These are phyloP conservation scores for Epicauta chinensis DNA, from an alignment of 1,140 invertebrate species.

Conservation along the genomic window DNA sequence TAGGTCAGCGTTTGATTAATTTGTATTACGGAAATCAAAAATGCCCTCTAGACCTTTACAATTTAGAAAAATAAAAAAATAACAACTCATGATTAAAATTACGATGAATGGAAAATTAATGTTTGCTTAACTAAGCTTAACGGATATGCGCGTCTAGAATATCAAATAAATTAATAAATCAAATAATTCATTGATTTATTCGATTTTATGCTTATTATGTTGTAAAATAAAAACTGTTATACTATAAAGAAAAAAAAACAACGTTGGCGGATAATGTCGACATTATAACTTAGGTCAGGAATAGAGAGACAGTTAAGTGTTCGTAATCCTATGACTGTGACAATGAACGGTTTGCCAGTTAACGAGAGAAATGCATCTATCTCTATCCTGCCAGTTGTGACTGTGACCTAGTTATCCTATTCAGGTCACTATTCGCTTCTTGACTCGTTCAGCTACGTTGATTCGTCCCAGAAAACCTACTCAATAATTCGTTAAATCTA, in stretches of 20 bases:
- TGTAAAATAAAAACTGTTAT: background rate
- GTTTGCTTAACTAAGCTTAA: too few species aligned
- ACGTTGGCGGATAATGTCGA: background rate
- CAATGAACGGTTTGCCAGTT: slow-evolving; percentile 16
- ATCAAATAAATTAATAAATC: too few species aligned
- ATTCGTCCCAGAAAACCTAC: slow-evolving; percentile 22
- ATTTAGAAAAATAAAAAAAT: too few species aligned
- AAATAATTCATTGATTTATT: too few species aligned
- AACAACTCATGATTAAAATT: too few species aligned
- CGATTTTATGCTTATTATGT: too few species aligned
- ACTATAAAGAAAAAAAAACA: background rate
- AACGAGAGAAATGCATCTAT: slow-evolving; percentile 18
- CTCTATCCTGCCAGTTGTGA: slow-evolving; percentile 19
- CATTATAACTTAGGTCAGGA: slow-evolving; percentile 14
- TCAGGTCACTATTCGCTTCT: slow-evolving; percentile 25
- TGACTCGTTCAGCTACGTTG: slow-evolving; percentile 20
- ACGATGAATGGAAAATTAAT: too few species aligned
- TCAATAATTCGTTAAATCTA: slow-evolving; percentile 9
- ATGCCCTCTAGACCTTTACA: too few species aligned
- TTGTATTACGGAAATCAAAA: too few species aligned
- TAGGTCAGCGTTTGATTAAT: too few species aligned
- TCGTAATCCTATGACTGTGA: slow-evolving; percentile 10
- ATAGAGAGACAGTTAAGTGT: slow-evolving; percentile 3
- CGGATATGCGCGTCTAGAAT: too few species aligned
- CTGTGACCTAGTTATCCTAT: slow-evolving; percentile 25